A percentile compares a stretch with the other conserved stretches of the same genome.
Conservation (phyloP, 2,797 vertebrate species). For the Rhabdophis nuchalis region DNA sequence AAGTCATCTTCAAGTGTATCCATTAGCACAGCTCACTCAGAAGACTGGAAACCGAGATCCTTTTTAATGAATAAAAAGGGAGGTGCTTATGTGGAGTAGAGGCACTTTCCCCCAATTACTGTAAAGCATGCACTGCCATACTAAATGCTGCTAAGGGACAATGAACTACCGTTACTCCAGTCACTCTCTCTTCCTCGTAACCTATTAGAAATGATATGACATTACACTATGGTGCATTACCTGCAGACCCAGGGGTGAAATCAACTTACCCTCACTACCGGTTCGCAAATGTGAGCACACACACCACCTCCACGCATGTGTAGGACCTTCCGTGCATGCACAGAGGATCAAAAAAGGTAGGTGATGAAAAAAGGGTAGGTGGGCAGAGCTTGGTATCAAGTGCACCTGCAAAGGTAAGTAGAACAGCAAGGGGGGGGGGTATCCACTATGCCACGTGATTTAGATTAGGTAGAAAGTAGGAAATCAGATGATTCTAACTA, state of each 20-base stretch:
- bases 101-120: not conserved
- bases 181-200: not conserved
- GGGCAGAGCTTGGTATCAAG: too few relatives aligned
- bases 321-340: too few relatives aligned
- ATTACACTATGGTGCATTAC: not conserved
- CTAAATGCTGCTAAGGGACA: not conserved
- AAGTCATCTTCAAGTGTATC: not conserved
- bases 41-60: not conserved
- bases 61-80: not conserved
- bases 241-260: not conserved
- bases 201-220: not conserved
- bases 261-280: too few relatives aligned
- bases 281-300: too few relatives aligned
- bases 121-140: not conserved
- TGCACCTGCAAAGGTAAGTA: too few relatives aligned
- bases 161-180: not conserved
- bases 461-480: too few relatives aligned
- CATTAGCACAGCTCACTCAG: not conserved
- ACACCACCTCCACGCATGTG: too few relatives aligned
- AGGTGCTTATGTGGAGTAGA: not conserved
- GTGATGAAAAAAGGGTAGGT: too few relatives aligned
- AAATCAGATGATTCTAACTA: too few relatives aligned
- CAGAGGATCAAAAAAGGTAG: too few relatives aligned
- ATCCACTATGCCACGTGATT: too few relatives aligned
- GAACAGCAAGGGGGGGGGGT: too few relatives aligned